Percentiles rank a stretch among this genome's conserved stretches.
These are phyloP conservation scores for Sarotherodon lohbergeri DNA, from an alignment of 2,113 vertebrate species.

Conservation along the genomic window DNA sequence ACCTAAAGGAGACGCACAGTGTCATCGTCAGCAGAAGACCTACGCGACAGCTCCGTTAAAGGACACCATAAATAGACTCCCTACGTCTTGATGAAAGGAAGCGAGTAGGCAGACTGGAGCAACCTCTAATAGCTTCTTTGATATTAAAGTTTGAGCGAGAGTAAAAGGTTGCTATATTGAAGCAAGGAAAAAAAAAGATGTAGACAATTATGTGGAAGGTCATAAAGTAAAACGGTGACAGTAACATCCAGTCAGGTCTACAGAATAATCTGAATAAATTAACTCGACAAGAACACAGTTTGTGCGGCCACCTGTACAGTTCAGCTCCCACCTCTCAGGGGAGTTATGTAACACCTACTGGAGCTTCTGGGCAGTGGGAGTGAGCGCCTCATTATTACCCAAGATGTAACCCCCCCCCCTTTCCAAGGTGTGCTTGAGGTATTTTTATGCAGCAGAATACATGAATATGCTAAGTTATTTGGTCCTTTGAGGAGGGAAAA, in stretches of 20 bases:
- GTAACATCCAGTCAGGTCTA: not conserved
- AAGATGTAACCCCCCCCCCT: not conserved
- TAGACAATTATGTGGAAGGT: not conserved
- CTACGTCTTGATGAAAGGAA: not conserved
- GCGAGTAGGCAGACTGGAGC: not conserved
- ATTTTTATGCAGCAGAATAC: not conserved
- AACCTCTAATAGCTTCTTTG: not conserved
- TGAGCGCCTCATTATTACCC: not conserved
- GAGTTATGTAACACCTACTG: conserved; percentile 44
- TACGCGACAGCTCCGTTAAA: not conserved
- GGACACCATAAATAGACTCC: not conserved
- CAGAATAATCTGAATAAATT: not conserved
- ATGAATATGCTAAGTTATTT: not conserved
- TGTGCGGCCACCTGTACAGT: conserved; percentile 35
- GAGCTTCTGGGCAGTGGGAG: conserved; percentile 20
- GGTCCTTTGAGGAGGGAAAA: not conserved
- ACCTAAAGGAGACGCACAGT: conserved; percentile 69
- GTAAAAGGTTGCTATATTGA: not conserved
- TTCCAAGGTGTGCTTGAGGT: not conserved
- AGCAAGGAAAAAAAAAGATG: not conserved
- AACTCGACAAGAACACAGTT: not conserved
- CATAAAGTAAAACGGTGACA: not conserved
- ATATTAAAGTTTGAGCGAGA: not conserved
- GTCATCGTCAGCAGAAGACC: not conserved
- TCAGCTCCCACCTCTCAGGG: conserved; percentile 21